These are phyloP conservation scores for Melinopterus prodromus DNA, from an alignment of 2,888 invertebrate genomes.

Conservation along the genomic window DNA sequence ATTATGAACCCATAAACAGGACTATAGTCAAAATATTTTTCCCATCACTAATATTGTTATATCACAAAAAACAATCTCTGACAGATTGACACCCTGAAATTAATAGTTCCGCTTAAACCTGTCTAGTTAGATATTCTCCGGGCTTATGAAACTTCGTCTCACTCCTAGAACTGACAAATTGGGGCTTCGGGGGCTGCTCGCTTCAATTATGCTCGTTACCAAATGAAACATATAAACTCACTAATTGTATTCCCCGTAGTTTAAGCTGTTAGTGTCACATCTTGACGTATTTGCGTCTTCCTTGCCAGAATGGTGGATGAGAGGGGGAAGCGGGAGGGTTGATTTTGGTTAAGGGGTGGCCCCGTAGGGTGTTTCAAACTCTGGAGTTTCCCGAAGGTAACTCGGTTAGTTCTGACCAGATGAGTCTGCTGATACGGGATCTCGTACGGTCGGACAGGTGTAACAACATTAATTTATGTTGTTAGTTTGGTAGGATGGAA, in stretches of 20 bases:
- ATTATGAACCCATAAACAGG: too few relatives aligned
- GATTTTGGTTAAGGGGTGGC: not conserved
- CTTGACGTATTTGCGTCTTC: conserved; percentile 4
- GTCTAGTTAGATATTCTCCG: not conserved
- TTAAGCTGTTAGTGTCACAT: conserved; percentile 4
- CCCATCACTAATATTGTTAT: too few relatives aligned
- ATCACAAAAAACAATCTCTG: not conserved
- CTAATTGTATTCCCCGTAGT: conserved; percentile 4
- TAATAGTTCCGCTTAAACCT: not conserved
- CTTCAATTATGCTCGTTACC: not conserved
- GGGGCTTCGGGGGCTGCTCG: not conserved
- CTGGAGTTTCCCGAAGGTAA: not conserved
- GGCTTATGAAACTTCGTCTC: not conserved
- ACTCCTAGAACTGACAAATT: not conserved
- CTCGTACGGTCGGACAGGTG: not conserved
- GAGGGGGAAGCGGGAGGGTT: not conserved
- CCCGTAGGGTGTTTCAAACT: not conserved
- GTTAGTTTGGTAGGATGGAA: not conserved
- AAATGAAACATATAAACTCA: conserved; percentile 4
- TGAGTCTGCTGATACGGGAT: not conserved
- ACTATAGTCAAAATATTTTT: too few relatives aligned
- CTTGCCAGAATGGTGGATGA: not conserved
- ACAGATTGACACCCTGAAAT: not conserved
- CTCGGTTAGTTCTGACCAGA: not conserved
- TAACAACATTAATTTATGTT: not conserved